A percentile compares a stretch with the other conserved stretches of the same genome.
Conservation (phyloP, 2,888 invertebrate species). For the Limnephilus auricula region DNA sequence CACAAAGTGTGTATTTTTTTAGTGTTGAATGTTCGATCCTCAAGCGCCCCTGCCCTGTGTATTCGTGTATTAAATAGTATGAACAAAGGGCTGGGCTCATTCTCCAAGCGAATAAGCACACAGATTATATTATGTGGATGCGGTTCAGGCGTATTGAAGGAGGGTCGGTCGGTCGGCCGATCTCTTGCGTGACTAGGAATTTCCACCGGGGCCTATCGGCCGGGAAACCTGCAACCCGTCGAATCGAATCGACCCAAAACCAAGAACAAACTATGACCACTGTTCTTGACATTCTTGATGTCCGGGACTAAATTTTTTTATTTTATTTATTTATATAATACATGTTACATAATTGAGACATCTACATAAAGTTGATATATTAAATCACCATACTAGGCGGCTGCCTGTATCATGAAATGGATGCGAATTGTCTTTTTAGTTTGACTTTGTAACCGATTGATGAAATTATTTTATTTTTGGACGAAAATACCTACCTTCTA, state of each 20-base stretch:
- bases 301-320: background rate
- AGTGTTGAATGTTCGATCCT: background rate
- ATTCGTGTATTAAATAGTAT: background rate
- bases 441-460: background rate
- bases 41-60: background rate
- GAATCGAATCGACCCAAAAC: constrained; percentile 2
- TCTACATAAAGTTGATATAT: too few relatives aligned
- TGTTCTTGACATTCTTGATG: background rate
- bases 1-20: too few relatives aligned
- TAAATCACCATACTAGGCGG: too few relatives aligned
- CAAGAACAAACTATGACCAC: background rate
- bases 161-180: constrained; percentile 3
- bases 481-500: too few relatives aligned
- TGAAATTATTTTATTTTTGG: too few relatives aligned
- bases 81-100: constrained; percentile 15
- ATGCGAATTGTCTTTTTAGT: background rate
- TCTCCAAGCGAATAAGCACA: background rate
- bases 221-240: background rate
- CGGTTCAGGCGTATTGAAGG: background rate
- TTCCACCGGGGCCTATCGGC: background rate
- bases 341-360: too few relatives aligned
- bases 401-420: too few relatives aligned
- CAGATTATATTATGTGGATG: background rate
- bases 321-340: too few relatives aligned
- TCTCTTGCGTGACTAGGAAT: background rate